Evolutionary conservation across 1,140 invertebrate species (phyloP), one percentile per base, ranked within the genome.

Genomic region (Bombus impatiens): DNA sequence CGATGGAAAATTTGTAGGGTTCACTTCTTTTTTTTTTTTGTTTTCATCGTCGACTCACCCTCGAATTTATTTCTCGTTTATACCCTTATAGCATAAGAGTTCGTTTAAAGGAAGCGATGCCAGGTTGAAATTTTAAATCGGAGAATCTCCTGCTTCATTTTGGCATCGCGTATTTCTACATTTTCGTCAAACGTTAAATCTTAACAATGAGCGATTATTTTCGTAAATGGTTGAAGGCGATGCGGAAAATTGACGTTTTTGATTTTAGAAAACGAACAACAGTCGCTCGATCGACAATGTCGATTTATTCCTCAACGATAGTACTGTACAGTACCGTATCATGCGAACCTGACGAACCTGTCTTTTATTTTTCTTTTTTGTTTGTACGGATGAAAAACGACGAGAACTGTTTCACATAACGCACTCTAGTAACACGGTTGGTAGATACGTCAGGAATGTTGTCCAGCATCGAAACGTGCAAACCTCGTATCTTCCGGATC

Each of bases 381-480:
- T 22, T 8, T 53, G 18, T 53, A 53, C 22, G 5, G 47, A 53
- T 53, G 47, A 53, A 53, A 53, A 53, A 53, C 47, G 18, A 53
- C 47, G 47, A 22, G 47, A 53, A 53, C 18, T 22, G 18, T 53
- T 53, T 53, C 47, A 22, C 47, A 22, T 22, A 53, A 53, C 18
- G 47, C 18, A 0, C 47, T 53, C 47, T 53, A 53, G 47, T 22
- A 53, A 53, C 47, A 53, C 47, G 18, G 47, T 22, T 53, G 47
- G n/a, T 18, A 47, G 47, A 40, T 32, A 53, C 47, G 62, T 47
- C 35, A 42, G 53, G 74, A 57, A 42, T 40, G 71, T 90, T 90
- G 78, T 82, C 81, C 81, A 90, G 85, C 85, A 87, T 81, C 86
- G 88, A 15, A 37, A 47, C 32, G 72, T 6, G n/a, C 65, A 71